Evolutionary conservation across 2,113 vertebrate genomes (phyloP), one percentile per base, ranked within the genome.

Genomic region (Falco punctatus): DNA sequence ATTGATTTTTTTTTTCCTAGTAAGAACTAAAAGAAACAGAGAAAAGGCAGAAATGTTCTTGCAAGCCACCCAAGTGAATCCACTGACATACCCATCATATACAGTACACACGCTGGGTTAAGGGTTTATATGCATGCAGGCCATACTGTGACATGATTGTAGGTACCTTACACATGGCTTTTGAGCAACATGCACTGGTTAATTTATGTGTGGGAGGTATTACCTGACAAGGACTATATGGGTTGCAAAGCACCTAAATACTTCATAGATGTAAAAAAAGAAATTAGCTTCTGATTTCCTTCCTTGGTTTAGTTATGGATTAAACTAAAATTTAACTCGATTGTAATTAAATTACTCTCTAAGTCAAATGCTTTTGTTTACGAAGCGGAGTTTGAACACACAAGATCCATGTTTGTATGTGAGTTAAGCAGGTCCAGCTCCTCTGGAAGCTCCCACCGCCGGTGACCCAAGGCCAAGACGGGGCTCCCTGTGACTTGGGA

Each of bases 301-400:
- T 74, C 27, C 15, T 61, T 82, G 15, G 40, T 89, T 90, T 83
- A 73, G 24, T 65, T 58, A 30, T 5, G 20, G n/a, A 57, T 58
- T 58, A 71, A 84, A 74, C 10, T 58, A 91, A 75, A 94, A 92
- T 48, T 92, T 95, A 94, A 88, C 14, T 86, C 48, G 65, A 32
- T 58, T 96, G 40, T 72, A 92, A 91, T 97, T 94, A 88, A 94
- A 97, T 91, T 83, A 72, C 30, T 81, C 91, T 72, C 9, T 30
- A 95, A 95, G 57, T 95, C 49, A 96, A 94, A 96, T 85, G 77
- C n/a, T 91, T 95, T 83, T 95, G 52, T 88, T 96, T 69, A 70
- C 62, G 69, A 94, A 93, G 79, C 46, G 35, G 38, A 69, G 52
- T 88, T 69, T 95, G 85, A 96, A 44, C 52, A 88, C 52, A 70